These are phyloP conservation scores for Okapia johnstoni DNA, from an alignment of 2,113 vertebrate species.

Conservation along the genomic window DNA sequence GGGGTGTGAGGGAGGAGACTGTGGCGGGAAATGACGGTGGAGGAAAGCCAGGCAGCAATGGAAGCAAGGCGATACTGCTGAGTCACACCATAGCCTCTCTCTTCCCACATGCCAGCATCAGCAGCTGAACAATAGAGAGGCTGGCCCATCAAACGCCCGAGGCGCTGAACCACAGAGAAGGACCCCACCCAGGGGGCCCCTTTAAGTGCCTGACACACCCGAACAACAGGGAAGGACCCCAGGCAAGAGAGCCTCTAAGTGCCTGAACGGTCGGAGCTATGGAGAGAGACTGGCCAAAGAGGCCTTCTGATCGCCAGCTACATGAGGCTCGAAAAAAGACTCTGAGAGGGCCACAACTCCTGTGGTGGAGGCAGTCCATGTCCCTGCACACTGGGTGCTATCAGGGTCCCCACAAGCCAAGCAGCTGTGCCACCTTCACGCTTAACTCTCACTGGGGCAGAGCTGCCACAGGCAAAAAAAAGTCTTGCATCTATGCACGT, in stretches of 20 bases:
- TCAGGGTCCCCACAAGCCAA: accelerated
- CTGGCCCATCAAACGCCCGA: neutral
- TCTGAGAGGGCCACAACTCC: neutral
- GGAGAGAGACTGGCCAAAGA: neutral
- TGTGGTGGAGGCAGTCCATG: neutral
- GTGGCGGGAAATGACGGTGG: neutral
- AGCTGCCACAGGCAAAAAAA: neutral
- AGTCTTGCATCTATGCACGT: accelerated
- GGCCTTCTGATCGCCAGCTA: neutral
- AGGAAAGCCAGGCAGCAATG: neutral
- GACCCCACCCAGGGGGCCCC: neutral
- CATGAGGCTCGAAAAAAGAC: neutral
- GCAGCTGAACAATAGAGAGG: neutral
- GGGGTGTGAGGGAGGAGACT: neutral
- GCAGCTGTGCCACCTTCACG: neutral
- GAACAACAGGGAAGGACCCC: neutral
- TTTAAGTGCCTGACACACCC: neutral
- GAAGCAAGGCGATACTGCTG: neutral
- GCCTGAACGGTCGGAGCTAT: neutral
- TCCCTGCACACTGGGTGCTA: neutral
- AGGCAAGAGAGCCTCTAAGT: neutral
- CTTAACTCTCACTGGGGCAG: neutral
- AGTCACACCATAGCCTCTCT: neutral
- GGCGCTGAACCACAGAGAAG: neutral
- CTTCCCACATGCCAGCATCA: neutral